Conservation (phyloP, 2,888 invertebrate genomes). For the Amiota minor region DNA sequence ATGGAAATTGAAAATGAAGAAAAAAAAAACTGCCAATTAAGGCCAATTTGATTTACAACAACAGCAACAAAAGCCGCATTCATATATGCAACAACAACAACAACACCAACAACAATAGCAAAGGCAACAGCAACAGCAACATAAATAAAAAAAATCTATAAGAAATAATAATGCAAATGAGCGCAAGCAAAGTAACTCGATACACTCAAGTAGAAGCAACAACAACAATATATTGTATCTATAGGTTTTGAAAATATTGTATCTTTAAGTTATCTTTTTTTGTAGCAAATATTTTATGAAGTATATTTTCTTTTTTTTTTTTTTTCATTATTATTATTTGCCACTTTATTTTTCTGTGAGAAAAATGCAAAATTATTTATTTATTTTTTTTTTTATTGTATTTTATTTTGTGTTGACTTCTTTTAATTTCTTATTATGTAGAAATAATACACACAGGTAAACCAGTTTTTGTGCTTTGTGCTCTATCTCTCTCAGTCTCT, state of each 20-base stretch:
- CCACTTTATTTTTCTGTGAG: slow-evolving; percentile 53
- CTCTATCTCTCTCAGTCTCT: not conserved
- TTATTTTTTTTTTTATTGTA: slow-evolving; percentile 27
- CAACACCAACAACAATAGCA: slow-evolving; percentile 36
- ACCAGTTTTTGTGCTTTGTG: slow-evolving; percentile 19
- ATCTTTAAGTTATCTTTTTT: slow-evolving; percentile 5
- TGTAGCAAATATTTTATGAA: slow-evolving; percentile 45
- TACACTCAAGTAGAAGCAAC: slow-evolving; percentile 50
- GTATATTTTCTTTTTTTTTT: slow-evolving; percentile 40
- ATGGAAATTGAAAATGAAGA: slow-evolving; percentile 2
- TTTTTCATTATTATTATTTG: slow-evolving; percentile 22
- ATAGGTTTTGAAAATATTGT: not conserved
- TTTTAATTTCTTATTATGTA: not conserved
- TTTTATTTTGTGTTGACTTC: not conserved
- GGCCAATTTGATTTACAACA: slow-evolving; percentile 59
- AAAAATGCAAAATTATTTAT: slow-evolving; percentile 51
- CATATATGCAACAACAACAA: slow-evolving; percentile 52
- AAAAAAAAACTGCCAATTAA: slow-evolving; percentile 65
- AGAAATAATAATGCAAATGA: slow-evolving; percentile 56
- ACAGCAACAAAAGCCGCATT: slow-evolving; percentile 51
- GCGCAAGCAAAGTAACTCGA: slow-evolving; percentile 63
- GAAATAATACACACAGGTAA: slow-evolving; percentile 16
- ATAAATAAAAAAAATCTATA: slow-evolving; percentile 32
- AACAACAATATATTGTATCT: slow-evolving; percentile 6
- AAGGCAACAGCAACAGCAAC: slow-evolving; percentile 39